Base-by-base conservation (phyloP, 2,113 vertebrate species). In the Platysteira castanea region DNA sequence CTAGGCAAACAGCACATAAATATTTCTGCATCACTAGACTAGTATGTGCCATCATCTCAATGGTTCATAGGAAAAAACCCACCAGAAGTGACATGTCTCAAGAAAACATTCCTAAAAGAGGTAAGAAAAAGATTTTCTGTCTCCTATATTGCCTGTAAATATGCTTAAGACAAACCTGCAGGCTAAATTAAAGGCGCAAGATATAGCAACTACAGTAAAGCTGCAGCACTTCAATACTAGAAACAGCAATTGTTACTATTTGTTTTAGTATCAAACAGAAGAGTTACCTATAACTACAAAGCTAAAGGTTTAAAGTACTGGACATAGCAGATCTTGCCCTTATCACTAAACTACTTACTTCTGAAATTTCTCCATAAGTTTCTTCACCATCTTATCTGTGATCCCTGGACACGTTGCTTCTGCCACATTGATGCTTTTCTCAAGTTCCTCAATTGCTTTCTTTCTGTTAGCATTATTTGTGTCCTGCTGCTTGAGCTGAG, bases 351-450 rank as follows among this genome's bases (percentile, higher is more conserved):
- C 22, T 64, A 79, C 98, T 98, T 98, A 99, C 98, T 98, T 99
- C 94, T 99, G 98, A 97, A 99, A 99, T 96, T 99, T 99, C 95
- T 99, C 99, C 81, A 99, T 98, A 96, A 99, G 99, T 94, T 98
- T 98, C 90, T 98, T 98, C 97, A 99, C 98, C 99, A 99, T 99
- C 95, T 99, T 98, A 97, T 99, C 99, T 37, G 99, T 99, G 98
- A 99, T 98, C 44, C 99, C 99, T 10, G 99, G 99, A 95, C 99
- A 99, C 0, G 98, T 89, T 7, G 99, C 98, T 93, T 99, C 99
- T 13, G 99, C 99, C 97, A 98, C 81, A 63, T 98, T 98, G 96
- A 99, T 99, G 96, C 99, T 99, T 85, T 98, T 99, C 94, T 99
- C 99, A 65, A 99, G 98, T 96, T 99, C 98, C 96, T 99, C 99